Percentiles rank a stretch among this genome's conserved stretches.
phyloP scores from a whole-genome alignment of 2,888 invertebrate species.

The Cartodere bifasciata region DNA sequence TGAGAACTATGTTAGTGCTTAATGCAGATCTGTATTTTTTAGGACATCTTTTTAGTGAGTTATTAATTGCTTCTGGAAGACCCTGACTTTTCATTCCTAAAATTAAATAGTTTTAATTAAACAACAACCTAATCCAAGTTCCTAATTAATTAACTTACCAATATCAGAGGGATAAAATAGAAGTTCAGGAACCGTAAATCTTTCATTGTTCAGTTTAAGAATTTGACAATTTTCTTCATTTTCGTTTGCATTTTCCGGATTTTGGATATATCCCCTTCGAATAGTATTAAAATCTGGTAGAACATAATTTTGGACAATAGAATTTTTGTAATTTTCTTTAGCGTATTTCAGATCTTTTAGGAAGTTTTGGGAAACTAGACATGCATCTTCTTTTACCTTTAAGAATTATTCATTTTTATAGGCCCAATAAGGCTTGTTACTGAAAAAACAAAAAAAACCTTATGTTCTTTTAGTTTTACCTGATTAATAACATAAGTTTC shows the following conservation, averaged over 20 bases:
- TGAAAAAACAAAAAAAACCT: too few species aligned
- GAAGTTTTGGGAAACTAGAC: conserved; percentile 82
- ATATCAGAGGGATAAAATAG: conserved; percentile 91
- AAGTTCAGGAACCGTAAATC: conserved; percentile 90
- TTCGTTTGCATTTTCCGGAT: conserved; percentile 21
- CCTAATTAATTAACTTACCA: too few species aligned
- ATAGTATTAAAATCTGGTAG: conserved; percentile 91
- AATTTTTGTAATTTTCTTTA: conserved; percentile 46
- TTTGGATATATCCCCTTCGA: conserved; percentile 51
- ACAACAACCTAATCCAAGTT: too few species aligned
- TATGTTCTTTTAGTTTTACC: too few species aligned
- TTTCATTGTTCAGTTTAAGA: conserved; percentile 79
- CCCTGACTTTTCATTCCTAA: conserved; percentile 84
- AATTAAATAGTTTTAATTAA: too few species aligned
- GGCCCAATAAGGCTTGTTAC: too few species aligned
- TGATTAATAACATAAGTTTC: conserved; percentile 98
- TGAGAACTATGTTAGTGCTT: conserved; percentile 69
- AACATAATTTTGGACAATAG: conserved; percentile 80
- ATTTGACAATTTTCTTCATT: conserved; percentile 46
- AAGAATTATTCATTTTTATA: too few species aligned
- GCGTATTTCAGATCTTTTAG: conserved; percentile 64
- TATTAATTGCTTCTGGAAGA: conserved; percentile 75
- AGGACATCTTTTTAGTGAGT: conserved; percentile 63
- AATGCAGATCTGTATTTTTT: conserved; percentile 63
- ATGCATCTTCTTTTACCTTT: conserved; percentile 95